Evolutionary conservation across 2,797 vertebrate genomes (phyloP).

Genomic region (Anomalospiza imberbis): DNA sequence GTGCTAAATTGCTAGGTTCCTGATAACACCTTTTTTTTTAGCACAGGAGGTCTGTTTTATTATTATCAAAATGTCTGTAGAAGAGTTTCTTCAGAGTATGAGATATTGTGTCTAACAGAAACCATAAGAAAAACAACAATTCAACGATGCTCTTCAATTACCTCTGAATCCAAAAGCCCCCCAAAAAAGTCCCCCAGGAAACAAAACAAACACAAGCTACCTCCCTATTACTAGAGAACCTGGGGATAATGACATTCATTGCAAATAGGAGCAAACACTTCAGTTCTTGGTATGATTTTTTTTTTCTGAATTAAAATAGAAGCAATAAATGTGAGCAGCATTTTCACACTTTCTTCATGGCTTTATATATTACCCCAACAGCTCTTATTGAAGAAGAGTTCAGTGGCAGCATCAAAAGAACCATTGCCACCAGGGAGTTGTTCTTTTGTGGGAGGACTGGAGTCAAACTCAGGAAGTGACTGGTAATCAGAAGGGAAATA

Average conservation of each 20-base stretch:
- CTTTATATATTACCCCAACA: background rate
- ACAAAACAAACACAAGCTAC: background rate
- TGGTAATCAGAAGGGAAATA: background rate
- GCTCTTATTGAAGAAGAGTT: background rate
- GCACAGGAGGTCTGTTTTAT: background rate
- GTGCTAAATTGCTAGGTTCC: conserved; percentile 33
- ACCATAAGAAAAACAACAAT: conserved; percentile 1
- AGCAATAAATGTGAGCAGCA: background rate
- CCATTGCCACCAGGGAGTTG: background rate
- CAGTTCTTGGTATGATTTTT: background rate
- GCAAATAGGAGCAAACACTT: background rate
- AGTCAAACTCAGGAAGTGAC: background rate
- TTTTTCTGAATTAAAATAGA: background rate
- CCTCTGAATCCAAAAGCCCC: background rate
- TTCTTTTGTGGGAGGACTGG: background rate
- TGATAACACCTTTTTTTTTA: conserved; percentile 10
- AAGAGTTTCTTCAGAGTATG: background rate
- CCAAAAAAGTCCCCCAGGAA: background rate
- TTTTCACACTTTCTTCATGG: background rate
- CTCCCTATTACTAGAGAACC: background rate
- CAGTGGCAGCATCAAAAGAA: background rate
- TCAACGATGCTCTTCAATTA: background rate
- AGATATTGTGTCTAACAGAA: conserved; percentile 1
- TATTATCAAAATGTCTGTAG: conserved; percentile 31
- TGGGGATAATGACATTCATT: background rate